Evolutionary conservation across 2,113 vertebrate genomes (phyloP).

Genomic region (Cyanistes caeruleus): DNA sequence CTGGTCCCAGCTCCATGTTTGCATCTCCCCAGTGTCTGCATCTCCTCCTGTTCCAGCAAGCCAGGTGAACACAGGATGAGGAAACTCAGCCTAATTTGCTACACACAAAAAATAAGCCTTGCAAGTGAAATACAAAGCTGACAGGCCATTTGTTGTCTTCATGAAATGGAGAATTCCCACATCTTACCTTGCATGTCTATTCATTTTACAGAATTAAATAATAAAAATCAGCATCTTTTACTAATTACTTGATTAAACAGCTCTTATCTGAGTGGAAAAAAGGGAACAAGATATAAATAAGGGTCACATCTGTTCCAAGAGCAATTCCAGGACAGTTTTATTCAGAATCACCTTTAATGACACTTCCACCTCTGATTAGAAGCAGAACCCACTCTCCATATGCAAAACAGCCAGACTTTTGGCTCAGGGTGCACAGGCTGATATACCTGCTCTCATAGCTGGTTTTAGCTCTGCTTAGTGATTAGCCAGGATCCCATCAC

Average conservation of each 20-base stretch:
- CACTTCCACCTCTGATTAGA: background rate
- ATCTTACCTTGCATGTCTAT: background rate
- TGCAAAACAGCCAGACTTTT: background rate
- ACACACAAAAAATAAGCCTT: background rate
- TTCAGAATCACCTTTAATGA: background rate
- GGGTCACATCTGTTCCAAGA: background rate
- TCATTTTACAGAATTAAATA: background rate
- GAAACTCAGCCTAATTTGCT: background rate
- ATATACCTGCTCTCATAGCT: background rate
- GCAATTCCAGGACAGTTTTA: background rate
- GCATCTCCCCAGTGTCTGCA: background rate
- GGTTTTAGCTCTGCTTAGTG: background rate
- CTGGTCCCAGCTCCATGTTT: background rate
- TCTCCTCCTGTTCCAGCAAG: background rate
- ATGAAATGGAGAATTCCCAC: background rate
- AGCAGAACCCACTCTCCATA: rapidly evolving
- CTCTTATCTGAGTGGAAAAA: background rate
- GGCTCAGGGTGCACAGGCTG: background rate
- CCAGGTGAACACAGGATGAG: background rate
- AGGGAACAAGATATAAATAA: background rate
- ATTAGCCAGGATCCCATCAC: background rate
- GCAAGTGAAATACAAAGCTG: background rate
- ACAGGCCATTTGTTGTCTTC: background rate
- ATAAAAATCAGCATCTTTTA: background rate
- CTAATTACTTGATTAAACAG: background rate